These are phyloP conservation scores for Saccostrea cuccullata DNA, from an alignment of 1,140 invertebrate genomes.

Conservation along the genomic window DNA sequence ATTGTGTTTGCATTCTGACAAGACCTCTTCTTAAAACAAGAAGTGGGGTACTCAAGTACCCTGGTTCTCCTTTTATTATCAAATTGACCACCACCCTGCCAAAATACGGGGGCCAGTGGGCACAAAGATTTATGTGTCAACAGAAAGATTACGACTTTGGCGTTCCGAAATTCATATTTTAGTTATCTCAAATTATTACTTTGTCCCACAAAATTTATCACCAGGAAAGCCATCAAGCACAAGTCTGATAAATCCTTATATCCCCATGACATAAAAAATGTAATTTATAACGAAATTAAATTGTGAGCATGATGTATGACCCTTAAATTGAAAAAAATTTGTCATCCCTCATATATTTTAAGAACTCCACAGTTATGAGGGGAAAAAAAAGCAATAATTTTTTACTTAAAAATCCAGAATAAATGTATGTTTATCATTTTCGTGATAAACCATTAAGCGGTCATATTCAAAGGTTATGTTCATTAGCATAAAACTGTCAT, in stretches of 20 bases:
- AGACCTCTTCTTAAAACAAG: background rate
- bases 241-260: background rate
- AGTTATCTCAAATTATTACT: background rate
- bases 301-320: conserved; percentile 2
- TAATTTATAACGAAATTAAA: conserved; percentile 11
- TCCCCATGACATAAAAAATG: background rate
- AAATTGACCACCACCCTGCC: background rate
- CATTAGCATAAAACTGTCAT: conserved; percentile 27
- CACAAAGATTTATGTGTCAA: background rate
- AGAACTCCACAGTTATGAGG: background rate
- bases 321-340: conserved; percentile 11
- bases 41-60: background rate
- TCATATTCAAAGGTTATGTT: background rate
- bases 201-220: background rate
- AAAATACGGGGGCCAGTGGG: background rate
- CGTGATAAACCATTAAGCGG: background rate
- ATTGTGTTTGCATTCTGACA: background rate
- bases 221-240: background rate
- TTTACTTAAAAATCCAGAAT: background rate
- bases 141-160: background rate
- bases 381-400: background rate
- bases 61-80: background rate
- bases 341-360: background rate
- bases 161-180: background rate
- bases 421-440: background rate